Percentiles rank a stretch among this genome's conserved stretches.
Conservation (phyloP, 2,797 vertebrate genomes). For the Sebastes paucispinis region DNA sequence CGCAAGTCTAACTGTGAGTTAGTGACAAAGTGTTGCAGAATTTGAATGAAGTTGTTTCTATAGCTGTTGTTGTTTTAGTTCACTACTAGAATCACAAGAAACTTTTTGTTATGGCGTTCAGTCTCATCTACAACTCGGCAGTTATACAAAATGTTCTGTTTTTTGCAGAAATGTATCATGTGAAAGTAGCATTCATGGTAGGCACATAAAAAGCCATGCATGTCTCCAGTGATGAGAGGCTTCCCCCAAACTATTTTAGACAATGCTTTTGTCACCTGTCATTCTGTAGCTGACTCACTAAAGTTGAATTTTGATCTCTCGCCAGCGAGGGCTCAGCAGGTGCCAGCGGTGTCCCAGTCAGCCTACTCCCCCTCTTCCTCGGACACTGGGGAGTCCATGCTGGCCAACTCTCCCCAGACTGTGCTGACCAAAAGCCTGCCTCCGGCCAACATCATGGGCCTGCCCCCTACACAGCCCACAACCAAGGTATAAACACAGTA, state of each 20-base stretch:
- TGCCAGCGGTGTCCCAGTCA: conserved; percentile 92
- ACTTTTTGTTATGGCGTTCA: background rate
- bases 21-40: background rate
- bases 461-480: conserved; percentile 83
- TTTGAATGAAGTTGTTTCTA: background rate
- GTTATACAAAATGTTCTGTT: background rate
- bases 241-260: background rate
- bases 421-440: conserved; percentile 86
- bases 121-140: background rate
- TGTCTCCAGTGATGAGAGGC: background rate
- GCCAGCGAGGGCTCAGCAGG: conserved; percentile 87
- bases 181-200: background rate
- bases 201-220: background rate
- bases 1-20: conserved; percentile 81
- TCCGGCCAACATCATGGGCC: conserved; percentile 75
- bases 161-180: background rate
- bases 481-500: conserved; percentile 82
- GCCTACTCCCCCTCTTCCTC: conserved; percentile 87
- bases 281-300: background rate
- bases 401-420: conserved; percentile 83
- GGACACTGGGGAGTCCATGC: conserved; percentile 88
- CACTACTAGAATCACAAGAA: background rate
- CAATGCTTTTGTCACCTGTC: background rate
- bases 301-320: background rate
- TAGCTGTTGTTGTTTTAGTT: background rate